Evolutionary conservation across 2,797 vertebrate species (phyloP).

Genomic region (Neosilurus hyrtlii): DNA sequence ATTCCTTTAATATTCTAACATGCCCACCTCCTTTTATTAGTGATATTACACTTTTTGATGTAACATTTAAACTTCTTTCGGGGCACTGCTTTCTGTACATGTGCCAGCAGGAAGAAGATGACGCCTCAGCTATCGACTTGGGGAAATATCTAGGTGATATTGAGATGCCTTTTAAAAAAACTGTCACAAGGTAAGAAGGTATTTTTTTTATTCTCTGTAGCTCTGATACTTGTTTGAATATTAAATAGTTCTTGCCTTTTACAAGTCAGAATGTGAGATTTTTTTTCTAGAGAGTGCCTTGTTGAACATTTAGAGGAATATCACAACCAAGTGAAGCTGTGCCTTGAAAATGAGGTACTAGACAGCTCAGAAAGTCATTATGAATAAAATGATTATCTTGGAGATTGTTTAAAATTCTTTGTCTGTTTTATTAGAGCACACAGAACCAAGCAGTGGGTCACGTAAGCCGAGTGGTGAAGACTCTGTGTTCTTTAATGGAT

Average conservation of each 20-base stretch:
- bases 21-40: neutral
- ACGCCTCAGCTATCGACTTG: slow-evolving; percentile 78
- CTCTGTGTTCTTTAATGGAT: slow-evolving; percentile 86
- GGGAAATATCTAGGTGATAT: slow-evolving; percentile 82
- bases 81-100: neutral
- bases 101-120: slow-evolving; percentile 82
- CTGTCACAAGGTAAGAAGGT: slow-evolving; percentile 81
- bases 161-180: slow-evolving; percentile 91
- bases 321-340: slow-evolving; percentile 82
- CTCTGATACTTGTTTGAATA: neutral
- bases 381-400: neutral
- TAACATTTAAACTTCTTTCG: neutral
- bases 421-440: slow-evolving; percentile 67
- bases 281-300: slow-evolving; percentile 78
- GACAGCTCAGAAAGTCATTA: neutral
- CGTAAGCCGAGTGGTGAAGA: slow-evolving; percentile 87
- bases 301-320: slow-evolving; percentile 85
- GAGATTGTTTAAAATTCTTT: neutral
- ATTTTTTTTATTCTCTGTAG: neutral
- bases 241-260: slow-evolving; percentile 5
- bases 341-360: slow-evolving; percentile 79
- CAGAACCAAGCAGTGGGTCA: slow-evolving; percentile 87
- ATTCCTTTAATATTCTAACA: no score
- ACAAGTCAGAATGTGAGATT: slow-evolving; percentile 16
- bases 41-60: neutral